Evolutionary conservation across 2,888 invertebrate genomes (phyloP).

Genomic region (Chrysopilus asiliformis): DNA sequence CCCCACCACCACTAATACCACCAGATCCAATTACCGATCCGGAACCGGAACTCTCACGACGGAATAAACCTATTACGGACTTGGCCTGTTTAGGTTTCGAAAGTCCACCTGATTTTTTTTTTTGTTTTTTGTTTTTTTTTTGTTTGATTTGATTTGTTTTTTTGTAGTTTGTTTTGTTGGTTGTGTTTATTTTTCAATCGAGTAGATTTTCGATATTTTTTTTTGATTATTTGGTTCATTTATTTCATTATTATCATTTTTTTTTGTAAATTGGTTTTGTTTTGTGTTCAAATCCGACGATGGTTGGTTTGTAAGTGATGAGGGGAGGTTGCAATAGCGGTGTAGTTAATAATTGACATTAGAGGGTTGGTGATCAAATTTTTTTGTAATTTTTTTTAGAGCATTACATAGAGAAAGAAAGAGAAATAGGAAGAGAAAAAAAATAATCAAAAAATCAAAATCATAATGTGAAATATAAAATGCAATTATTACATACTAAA

Average conservation of each 20-base stretch:
- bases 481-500: too few species aligned
- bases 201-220: constrained; percentile 2
- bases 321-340: too few species aligned
- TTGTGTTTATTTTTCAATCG: constrained; percentile 10
- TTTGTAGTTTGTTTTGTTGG: constrained; percentile 7
- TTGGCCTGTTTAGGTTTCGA: constrained; percentile 73
- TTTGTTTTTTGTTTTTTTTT: constrained; percentile 10
- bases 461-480: too few species aligned
- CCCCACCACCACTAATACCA: constrained; percentile 29
- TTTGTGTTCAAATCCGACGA: constrained; percentile 2
- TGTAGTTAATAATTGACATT: too few species aligned
- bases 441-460: too few species aligned
- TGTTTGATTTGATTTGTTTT: constrained; percentile 8
- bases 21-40: constrained; percentile 41
- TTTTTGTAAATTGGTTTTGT: constrained; percentile 5
- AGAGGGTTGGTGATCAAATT: too few species aligned
- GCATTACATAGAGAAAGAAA: too few species aligned
- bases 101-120: constrained; percentile 52
- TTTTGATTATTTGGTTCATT: too few species aligned
- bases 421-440: too few species aligned
- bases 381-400: too few species aligned
- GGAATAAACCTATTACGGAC: constrained; percentile 80
- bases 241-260: too few species aligned
- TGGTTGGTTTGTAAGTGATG: too few species aligned
- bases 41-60: constrained; percentile 68